Evolutionary conservation across 2,113 vertebrate species (phyloP).

Genomic region (Menura novaehollandiae): DNA sequence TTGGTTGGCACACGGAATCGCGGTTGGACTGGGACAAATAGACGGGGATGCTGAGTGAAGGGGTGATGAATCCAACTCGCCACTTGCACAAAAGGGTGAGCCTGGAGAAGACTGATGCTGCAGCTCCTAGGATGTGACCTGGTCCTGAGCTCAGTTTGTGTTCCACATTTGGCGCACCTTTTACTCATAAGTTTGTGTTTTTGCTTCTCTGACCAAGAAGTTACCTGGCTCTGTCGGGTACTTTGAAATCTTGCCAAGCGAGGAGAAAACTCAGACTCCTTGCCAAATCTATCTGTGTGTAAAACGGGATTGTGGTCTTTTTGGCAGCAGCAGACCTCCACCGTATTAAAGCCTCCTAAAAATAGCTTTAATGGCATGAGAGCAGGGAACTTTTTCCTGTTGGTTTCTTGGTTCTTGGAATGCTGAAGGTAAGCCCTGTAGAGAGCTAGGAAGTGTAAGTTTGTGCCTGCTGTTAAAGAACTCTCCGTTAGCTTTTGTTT

Average conservation of each 20-base stretch:
- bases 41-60: not conserved
- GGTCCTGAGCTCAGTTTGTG: not conserved
- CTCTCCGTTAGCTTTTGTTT: not conserved
- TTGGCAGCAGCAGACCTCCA: not conserved
- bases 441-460: not conserved
- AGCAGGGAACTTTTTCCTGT: not conserved
- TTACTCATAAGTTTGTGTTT: not conserved
- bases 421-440: not conserved
- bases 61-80: not conserved
- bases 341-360: not conserved
- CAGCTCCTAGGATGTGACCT: not conserved
- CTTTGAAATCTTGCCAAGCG: fast-evolving
- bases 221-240: not conserved
- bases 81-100: not conserved
- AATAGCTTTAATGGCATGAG: not conserved
- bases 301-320: not conserved
- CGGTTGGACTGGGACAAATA: not conserved
- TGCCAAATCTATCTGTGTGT: fast-evolving
- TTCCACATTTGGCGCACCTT: not conserved
- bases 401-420: not conserved
- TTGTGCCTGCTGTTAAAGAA: not conserved
- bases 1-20: fast-evolving
- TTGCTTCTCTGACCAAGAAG: not conserved
- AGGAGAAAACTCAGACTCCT: not conserved
- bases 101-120: not conserved